These are phyloP conservation scores for Amniataba percoides DNA, from an alignment of 2,797 vertebrate genomes.

Conservation along the genomic window DNA sequence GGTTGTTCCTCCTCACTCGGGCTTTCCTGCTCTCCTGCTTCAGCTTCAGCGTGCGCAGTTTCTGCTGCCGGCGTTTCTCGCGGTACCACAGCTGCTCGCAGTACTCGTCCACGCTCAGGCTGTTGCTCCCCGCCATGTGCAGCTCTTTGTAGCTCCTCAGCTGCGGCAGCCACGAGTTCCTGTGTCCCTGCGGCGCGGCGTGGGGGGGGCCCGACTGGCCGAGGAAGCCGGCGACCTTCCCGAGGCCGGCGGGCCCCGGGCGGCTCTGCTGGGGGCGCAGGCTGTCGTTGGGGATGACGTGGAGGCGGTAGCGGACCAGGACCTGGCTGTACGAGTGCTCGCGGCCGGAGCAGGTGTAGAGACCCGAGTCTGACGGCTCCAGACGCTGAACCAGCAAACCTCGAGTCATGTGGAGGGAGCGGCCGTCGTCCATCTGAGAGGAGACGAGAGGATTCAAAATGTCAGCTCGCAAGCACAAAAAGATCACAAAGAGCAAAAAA, in stretches of 20 bases:
- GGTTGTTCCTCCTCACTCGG: slow-evolving; percentile 87
- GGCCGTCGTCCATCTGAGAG: slow-evolving; percentile 62
- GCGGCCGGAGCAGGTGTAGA: slow-evolving; percentile 84
- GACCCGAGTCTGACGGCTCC: slow-evolving; percentile 73
- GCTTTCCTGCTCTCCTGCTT: slow-evolving; percentile 87
- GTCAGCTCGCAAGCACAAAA: too few relatives aligned
- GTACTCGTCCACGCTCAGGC: slow-evolving; percentile 83
- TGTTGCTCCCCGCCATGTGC: slow-evolving; percentile 70
- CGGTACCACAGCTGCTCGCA: slow-evolving; percentile 88
- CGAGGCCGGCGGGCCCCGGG: slow-evolving; percentile 14
- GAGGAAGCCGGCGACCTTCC: slow-evolving; percentile 22
- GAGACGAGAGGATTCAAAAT: neutral
- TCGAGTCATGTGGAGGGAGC: slow-evolving; percentile 76
- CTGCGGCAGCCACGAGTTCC: slow-evolving; percentile 63
- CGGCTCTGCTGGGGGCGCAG: slow-evolving; percentile 43
- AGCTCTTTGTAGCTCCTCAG: slow-evolving; percentile 84
- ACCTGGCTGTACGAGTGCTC: slow-evolving; percentile 84
- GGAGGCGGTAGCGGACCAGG: slow-evolving; percentile 84
- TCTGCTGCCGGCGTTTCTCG: slow-evolving; percentile 88
- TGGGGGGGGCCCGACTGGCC: slow-evolving; percentile 6
- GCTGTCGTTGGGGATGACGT: slow-evolving; percentile 80
- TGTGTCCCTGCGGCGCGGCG: slow-evolving; percentile 9
- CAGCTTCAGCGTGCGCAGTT: slow-evolving; percentile 85
- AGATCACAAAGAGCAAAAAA: too few relatives aligned
- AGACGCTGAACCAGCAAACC: slow-evolving; percentile 88